Conservation (phyloP, 30 jellyfish, hydroid and myxozoan genomes). For the Aurelia sp. region DNA sequence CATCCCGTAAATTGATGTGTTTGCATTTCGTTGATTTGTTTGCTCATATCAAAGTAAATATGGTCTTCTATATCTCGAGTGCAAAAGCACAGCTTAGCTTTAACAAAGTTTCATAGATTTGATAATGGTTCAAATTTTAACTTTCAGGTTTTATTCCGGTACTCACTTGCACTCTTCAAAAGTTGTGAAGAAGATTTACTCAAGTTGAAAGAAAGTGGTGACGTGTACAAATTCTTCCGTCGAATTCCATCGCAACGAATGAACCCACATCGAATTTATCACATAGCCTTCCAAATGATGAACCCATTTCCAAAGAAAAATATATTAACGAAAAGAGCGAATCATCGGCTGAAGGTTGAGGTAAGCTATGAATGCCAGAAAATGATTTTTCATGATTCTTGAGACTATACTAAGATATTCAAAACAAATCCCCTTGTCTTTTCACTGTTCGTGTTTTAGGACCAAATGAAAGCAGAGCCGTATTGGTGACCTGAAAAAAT, state of each 20-base stretch:
- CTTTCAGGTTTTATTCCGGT: slow-evolving; percentile 84
- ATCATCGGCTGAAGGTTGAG: slow-evolving; percentile 74
- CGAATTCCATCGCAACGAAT: slow-evolving; percentile 71
- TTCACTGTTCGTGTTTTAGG: no score
- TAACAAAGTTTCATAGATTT: no score
- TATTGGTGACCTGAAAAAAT: no score
- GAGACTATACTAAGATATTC: no score
- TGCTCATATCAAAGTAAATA: no score
- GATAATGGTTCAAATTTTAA: background rate
- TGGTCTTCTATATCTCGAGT: no score
- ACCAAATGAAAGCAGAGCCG: no score
- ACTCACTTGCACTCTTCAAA: slow-evolving; percentile 89
- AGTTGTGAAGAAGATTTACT: slow-evolving; percentile 93
- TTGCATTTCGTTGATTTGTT: no score
- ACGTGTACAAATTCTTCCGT: slow-evolving; percentile 71
- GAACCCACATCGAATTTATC: slow-evolving; percentile 62
- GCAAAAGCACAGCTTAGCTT: no score
- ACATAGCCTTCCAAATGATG: slow-evolving; percentile 78
- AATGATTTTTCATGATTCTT: no score
- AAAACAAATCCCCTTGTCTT: no score
- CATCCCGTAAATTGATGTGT: no score
- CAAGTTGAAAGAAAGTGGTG: slow-evolving; percentile 70
- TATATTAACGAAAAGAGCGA: slow-evolving; percentile 70
- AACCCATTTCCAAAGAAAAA: slow-evolving; percentile 82
- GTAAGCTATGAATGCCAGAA: slow-evolving; percentile 6